Evolutionary conservation across 1,140 invertebrate species (phyloP), one percentile per base, ranked within the genome.

Genomic region (Drosophila lowei): DNA sequence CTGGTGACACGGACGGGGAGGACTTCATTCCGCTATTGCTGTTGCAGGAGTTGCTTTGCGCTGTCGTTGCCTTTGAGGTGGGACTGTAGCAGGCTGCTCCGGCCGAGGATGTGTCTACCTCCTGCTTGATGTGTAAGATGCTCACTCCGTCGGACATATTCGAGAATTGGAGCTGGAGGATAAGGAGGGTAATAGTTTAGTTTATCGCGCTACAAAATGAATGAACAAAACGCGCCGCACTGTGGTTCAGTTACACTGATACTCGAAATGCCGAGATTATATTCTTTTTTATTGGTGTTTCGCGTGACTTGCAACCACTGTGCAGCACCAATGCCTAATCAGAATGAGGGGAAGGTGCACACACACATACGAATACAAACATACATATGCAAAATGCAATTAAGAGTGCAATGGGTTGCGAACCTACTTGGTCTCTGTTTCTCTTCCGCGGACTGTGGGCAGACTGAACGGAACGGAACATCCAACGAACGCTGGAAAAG

Each of bases 1-100:
- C 95, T 8, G 95, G 95, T 68, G 95, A 95, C 15, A 93, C 95
- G 6, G 95, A 95, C 38, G 91, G 90, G 16, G 90, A 91, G 5
- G 89, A 90, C 56, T 91, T 90, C 74, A 89, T 79, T n/a, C 79
- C 74, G 46, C 74, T 89, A 21, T 63, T 80, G 48, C 63, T 64
- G 38, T 77, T 77, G 67, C 68, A 68, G 21, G 72, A 79, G 23
- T 72, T 81, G 43, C 77, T 77, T 25, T 77, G 81, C 49, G 58
- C 46, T 21, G 59, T 56, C 0, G 59, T 59, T 21, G 84, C 54
- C 38, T 89, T 86, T 18, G 89, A 80, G 16, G 49, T 88, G n/a
- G 90, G 90, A 79, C 90, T 91, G 48, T 73, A 90, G 50, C 89
- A 90, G 9, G 83, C 67, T n/a, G 67, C 59, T 23, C 77, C 72